phyloP scores from a whole-genome alignment of 2,113 vertebrate species.

The Zootoca vivipara region DNA sequence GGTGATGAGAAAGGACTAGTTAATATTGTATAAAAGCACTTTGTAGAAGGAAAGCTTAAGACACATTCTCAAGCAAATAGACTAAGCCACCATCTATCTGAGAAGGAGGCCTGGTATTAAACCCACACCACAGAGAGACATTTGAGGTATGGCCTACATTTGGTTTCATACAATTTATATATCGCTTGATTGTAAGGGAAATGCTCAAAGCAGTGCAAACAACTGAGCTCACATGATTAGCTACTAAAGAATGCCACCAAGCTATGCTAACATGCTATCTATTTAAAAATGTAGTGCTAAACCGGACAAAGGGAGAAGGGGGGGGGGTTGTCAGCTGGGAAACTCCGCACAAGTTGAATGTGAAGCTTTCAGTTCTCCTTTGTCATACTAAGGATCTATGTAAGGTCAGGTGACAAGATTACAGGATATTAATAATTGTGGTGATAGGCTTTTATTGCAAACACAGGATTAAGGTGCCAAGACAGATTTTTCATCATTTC shows the following conservation, averaged over 20 bases:
- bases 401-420: neutral
- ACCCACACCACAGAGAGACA: too few relatives aligned
- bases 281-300: neutral
- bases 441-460: neutral
- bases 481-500: neutral
- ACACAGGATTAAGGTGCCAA: neutral
- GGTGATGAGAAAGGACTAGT: neutral
- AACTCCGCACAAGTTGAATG: neutral
- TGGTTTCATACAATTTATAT: too few relatives aligned
- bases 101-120: neutral
- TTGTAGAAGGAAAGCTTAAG: neutral
- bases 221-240: neutral
- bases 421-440: neutral
- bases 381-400: neutral
- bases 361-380: neutral
- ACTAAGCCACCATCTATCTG: neutral
- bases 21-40: neutral
- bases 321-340: neutral
- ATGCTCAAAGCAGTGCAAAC: too few relatives aligned
- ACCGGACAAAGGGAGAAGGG: neutral
- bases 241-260: neutral
- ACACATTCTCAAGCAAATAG: neutral
- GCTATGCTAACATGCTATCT: neutral
- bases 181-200: too few relatives aligned
- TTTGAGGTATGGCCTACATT: too few relatives aligned